phyloP scores from a whole-genome alignment of 2,113 vertebrate genomes.

The Datnioides undecimradiatus region DNA sequence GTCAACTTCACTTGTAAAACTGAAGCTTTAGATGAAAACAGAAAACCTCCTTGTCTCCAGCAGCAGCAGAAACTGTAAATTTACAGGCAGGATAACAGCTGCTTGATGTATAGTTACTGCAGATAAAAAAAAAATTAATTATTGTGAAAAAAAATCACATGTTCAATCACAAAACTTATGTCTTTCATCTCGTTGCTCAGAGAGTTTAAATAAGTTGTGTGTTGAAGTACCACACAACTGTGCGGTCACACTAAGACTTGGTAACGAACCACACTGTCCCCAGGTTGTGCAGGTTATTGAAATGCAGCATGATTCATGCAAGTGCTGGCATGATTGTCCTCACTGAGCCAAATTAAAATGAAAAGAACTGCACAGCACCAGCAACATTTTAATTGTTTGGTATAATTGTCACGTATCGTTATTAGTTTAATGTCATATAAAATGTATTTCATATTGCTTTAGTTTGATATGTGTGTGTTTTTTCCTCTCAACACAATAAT shows the following conservation, averaged over 20 bases:
- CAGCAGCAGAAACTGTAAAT: slow-evolving; percentile 18
- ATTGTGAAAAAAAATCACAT: not conserved
- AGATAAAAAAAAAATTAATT: not conserved
- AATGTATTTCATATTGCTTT: not conserved
- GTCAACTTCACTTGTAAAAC: slow-evolving; percentile 51
- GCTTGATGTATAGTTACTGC: not conserved
- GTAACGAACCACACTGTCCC: slow-evolving; percentile 29
- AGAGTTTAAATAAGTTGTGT: not conserved
- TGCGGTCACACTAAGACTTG: not conserved
- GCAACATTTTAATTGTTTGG: slow-evolving; percentile 10
- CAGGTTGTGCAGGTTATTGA: slow-evolving; percentile 4
- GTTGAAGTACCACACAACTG: slow-evolving; percentile 24
- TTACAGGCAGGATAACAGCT: not conserved
- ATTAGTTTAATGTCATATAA: slow-evolving; percentile 10
- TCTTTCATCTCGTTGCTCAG: not conserved
- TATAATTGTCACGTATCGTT: slow-evolving; percentile 25
- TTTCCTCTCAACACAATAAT: not conserved
- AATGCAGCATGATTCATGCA: slow-evolving; percentile 6
- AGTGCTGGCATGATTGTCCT: not conserved
- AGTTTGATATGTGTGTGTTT: not conserved
- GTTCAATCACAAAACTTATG: slow-evolving; percentile 4
- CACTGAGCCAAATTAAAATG: slow-evolving; percentile 11
- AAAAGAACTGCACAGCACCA: slow-evolving; percentile 12
- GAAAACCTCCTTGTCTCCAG: slow-evolving; percentile 29
- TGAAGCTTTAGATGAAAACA: slow-evolving; percentile 59